These are phyloP conservation scores for Macquaria ambigua DNA, from an alignment of 2,113 vertebrate species.

Conservation along the genomic window DNA sequence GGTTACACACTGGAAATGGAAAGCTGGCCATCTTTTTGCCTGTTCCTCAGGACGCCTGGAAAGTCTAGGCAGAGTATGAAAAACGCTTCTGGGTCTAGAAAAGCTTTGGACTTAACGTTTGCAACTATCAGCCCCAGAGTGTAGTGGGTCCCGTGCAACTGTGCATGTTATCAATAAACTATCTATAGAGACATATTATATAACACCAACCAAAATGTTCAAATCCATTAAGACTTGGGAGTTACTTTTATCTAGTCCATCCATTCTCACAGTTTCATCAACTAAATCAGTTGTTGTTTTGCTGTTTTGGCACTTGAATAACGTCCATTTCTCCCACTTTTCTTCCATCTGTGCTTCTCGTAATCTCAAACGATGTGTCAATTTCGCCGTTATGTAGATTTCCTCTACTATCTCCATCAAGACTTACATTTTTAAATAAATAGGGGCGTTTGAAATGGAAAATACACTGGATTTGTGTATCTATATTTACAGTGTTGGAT, in stretches of 20 bases:
- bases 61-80: neutral
- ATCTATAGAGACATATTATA: neutral
- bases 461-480: neutral
- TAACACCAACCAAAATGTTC: neutral
- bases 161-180: neutral
- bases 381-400: too few relatives aligned
- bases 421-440: neutral
- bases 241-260: too few relatives aligned
- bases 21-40: slow-evolving; percentile 12
- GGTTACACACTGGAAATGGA: slow-evolving; percentile 64
- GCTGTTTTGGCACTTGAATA: too few relatives aligned
- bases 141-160: too few relatives aligned
- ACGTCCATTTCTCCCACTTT: too few relatives aligned
- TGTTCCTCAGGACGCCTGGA: neutral
- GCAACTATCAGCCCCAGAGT: neutral
- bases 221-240: neutral
- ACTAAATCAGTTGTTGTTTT: too few relatives aligned
- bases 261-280: too few relatives aligned
- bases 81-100: neutral
- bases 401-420: neutral
- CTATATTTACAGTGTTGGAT: neutral
- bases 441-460: neutral
- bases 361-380: too few relatives aligned
- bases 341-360: too few relatives aligned
- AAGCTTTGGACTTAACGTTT: neutral